A percentile compares a stretch with the other conserved stretches of the same genome.
Evolutionary conservation across 2,888 invertebrate species (phyloP).

Genomic region (Aleiodes leptofemur): DNA sequence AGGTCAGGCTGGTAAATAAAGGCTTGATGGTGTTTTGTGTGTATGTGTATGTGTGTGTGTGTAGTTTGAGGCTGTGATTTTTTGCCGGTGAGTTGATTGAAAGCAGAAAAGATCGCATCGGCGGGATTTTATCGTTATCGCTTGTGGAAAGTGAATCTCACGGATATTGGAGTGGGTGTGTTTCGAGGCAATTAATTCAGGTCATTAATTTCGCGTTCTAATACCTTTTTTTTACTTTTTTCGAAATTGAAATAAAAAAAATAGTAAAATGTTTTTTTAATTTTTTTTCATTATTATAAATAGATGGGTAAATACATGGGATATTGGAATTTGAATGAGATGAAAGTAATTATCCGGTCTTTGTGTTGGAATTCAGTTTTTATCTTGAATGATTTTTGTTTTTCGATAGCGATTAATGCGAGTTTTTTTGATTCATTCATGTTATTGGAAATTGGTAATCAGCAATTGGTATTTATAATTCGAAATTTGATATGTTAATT

Average conservation of each 20-base stretch:
- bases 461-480: background rate
- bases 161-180: no score
- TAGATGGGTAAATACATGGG: background rate
- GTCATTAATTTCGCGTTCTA: background rate
- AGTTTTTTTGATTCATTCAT: no score
- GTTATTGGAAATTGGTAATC: background rate
- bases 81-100: slow-evolving; percentile 33
- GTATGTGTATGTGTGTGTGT: background rate
- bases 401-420: no score
- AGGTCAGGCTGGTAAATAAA: slow-evolving; percentile 21
- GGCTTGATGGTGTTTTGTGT: slow-evolving; percentile 35
- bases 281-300: background rate
- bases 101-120: slow-evolving; percentile 45
- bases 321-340: background rate
- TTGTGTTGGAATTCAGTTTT: no score
- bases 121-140: slow-evolving; percentile 6
- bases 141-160: background rate
- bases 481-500: no score
- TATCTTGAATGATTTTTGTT: no score
- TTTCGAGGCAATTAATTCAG: background rate
- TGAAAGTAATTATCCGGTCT: background rate
- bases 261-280: background rate
- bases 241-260: background rate
- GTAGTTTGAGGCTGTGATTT: slow-evolving; percentile 26
- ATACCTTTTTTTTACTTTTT: no score